Conservation (phyloP, 2,113 vertebrate genomes). For the Natator depressus region DNA sequence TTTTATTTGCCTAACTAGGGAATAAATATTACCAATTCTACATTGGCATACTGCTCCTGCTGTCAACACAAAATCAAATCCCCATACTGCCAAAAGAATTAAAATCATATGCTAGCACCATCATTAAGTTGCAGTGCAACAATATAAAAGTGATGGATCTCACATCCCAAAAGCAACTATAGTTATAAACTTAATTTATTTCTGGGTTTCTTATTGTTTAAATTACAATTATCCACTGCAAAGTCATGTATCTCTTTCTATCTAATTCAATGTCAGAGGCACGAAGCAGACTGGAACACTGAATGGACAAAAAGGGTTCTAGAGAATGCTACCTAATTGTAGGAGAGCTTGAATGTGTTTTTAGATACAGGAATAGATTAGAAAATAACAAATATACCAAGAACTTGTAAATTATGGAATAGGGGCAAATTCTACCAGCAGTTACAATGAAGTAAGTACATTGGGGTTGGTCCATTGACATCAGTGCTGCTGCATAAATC, state of each 20-base stretch:
- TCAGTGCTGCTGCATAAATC: not conserved
- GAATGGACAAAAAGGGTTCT: conserved; percentile 1
- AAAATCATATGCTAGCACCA: not conserved
- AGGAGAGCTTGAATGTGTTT: conserved; percentile 8
- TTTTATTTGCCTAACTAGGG: conserved; percentile 52
- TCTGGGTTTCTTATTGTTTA: conserved; percentile 54
- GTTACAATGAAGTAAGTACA: not conserved
- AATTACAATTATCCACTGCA: conserved; percentile 25
- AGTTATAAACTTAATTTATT: conserved; percentile 64
- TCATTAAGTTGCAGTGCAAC: not conserved
- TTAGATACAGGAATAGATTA: not conserved
- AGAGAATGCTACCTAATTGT: not conserved
- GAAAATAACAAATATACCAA: not conserved
- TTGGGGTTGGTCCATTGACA: not conserved
- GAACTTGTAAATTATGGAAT: not conserved
- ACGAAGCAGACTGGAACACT: conserved; percentile 5
- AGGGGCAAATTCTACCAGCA: not conserved
- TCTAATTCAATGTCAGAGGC: conserved; percentile 41
- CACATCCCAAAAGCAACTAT: not conserved
- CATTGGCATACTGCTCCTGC: conserved; percentile 19
- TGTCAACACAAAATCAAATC: conserved; percentile 53
- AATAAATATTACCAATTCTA: conserved; percentile 52
- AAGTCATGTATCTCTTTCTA: conserved; percentile 12
- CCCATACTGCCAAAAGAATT: conserved; percentile 31
- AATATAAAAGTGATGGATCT: conserved; percentile 9